Conservation (phyloP, 2,888 invertebrate species). For the Sthenelais limicola region DNA sequence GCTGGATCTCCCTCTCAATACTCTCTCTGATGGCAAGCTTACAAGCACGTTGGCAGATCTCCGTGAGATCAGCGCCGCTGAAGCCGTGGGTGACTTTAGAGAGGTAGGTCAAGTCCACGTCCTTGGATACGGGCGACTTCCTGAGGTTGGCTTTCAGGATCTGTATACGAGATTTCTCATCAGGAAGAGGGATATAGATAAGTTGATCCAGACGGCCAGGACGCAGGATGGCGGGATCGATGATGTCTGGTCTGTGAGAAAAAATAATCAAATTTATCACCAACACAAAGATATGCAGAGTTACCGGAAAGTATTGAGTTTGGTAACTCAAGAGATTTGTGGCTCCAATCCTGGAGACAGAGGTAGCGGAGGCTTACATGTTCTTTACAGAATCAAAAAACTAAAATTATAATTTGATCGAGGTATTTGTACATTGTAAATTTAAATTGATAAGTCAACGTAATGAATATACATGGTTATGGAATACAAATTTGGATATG, state of each 20-base stretch:
- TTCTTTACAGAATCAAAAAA: not conserved
- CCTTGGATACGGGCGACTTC: conserved; percentile 95
- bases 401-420: not conserved
- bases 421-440: too few species aligned
- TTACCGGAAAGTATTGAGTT: too few species aligned
- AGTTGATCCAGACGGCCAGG: conserved; percentile 99
- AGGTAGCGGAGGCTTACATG: not conserved
- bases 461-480: too few species aligned
- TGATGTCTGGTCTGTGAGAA: conserved; percentile 83
- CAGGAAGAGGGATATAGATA: conserved; percentile 99
- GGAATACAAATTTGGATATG: too few species aligned
- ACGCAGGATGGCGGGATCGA: conserved; percentile 98
- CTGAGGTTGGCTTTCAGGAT: conserved; percentile 96
- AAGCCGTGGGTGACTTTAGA: conserved; percentile 89
- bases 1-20: conserved; percentile 94
- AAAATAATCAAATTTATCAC: not conserved
- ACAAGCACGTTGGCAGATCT: conserved; percentile 99
- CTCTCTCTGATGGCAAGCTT: conserved; percentile 98
- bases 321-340: too few species aligned
- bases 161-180: conserved; percentile 96
- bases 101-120: conserved; percentile 86
- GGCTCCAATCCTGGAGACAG: too few species aligned
- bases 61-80: conserved; percentile 98
- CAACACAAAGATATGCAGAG: not conserved
- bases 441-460: too few species aligned